Evolutionary conservation across 2,797 vertebrate species (phyloP).

Genomic region (Falco columbarius): DNA sequence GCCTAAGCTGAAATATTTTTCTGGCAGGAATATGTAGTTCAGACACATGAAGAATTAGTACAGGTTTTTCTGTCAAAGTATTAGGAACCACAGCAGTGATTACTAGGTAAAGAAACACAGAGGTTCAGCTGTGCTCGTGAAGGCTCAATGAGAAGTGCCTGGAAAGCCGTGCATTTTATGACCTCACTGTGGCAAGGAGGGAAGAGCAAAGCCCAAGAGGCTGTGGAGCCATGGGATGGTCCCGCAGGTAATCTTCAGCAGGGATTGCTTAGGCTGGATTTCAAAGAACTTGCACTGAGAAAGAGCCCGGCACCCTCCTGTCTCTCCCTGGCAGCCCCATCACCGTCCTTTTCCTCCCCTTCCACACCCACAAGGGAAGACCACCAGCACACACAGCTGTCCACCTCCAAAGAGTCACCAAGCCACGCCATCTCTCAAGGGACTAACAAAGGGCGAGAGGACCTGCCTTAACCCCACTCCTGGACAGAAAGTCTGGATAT

Average conservation of each 20-base stretch:
- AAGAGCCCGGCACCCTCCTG: background rate
- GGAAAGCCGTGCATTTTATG: background rate
- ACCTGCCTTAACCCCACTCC: background rate
- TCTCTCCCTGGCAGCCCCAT: background rate
- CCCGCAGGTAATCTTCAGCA: background rate
- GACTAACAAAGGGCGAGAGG: background rate
- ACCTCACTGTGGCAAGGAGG: background rate
- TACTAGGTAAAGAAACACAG: background rate
- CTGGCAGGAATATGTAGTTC: background rate
- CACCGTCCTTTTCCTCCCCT: background rate
- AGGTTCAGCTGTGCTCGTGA: background rate
- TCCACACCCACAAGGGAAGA: background rate
- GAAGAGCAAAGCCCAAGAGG: background rate
- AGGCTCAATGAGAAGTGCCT: background rate
- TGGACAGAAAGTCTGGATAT: background rate
- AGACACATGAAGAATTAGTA: background rate
- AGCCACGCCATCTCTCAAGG: background rate
- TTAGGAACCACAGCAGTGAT: background rate
- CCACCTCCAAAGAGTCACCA: background rate
- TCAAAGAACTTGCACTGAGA: rapidly evolving
- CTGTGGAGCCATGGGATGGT: background rate
- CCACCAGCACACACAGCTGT: background rate
- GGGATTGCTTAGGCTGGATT: background rate
- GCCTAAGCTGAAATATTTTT: background rate
- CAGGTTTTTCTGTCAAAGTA: background rate